Base-by-base conservation (phyloP, 1,140 invertebrate species). In the Drosophila orena region DNA sequence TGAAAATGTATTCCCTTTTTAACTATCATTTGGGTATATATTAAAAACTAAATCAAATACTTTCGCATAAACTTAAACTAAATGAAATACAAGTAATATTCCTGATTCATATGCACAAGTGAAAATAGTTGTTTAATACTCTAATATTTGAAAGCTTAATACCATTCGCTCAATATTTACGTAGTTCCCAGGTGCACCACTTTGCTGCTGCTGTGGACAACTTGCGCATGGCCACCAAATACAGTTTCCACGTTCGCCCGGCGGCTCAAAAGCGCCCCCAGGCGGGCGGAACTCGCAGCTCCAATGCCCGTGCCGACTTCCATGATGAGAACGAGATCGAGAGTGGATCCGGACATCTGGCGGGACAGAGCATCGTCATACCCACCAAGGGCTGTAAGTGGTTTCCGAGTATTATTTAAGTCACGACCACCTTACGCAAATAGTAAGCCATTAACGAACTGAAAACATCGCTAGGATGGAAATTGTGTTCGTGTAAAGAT, bases 371-470 rank as follows among this genome's bases (percentile, higher is more conserved):
- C 69, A 94, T 96, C 30, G 93, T 96, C 38, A 94, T 96, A 12
- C 94, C 95, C 44, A 96, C 96, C 5, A 96, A 96, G 95, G 96
- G 96, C 93, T 96, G 96, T 96, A 94, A 95, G 95, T 94, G 79
- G 12, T 46, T 3, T 43, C 20, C 10, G 38, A n/a, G 24, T 5
- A 17, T 43, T 60, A 40, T 17, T 40, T 38, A 14, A 37, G 37
- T 30, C 0, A 10, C 3, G 8, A 3, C 8, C 30, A 30, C 8
- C 8, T 30, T 30, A 30, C 30, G 27, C 8, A 2, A 30, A 30
- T 24, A 24, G 3, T 24, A 24, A 4, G 5, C 22, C 3, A 4
- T 4, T 4, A 24, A 24, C 4, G 8, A 0, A 30, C 30, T 3
- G 30, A 30, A 30, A 2, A 30, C 27, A 2, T 30, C 27, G 2